Conservation (phyloP, 2,113 vertebrate genomes). For the Proterorhinus semilunaris region DNA sequence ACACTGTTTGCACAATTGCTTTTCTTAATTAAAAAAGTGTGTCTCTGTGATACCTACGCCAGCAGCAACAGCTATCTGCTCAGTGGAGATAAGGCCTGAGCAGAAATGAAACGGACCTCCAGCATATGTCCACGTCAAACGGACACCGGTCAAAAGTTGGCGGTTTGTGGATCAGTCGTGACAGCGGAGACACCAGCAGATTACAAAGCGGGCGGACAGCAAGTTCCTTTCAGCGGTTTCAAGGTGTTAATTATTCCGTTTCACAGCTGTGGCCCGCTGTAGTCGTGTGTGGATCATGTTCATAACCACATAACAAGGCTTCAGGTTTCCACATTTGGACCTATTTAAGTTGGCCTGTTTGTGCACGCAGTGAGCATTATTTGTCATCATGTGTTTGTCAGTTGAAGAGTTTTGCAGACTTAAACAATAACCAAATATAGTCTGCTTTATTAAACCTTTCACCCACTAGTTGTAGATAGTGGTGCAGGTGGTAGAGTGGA, state of each 20-base stretch:
- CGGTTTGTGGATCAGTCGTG: background rate
- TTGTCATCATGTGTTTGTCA: too few species aligned
- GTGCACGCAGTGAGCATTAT: too few species aligned
- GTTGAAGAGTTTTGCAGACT: too few species aligned
- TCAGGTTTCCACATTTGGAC: too few species aligned
- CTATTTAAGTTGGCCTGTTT: too few species aligned
- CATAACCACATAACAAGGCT: too few species aligned
- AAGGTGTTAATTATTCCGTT: background rate
- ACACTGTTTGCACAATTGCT: conserved; percentile 40
- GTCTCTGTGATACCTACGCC: conserved; percentile 36
- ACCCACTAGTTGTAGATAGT: too few species aligned
- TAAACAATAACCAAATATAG: too few species aligned
- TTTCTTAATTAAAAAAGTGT: conserved; percentile 60
- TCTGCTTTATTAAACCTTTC: too few species aligned
- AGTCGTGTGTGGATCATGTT: too few species aligned
- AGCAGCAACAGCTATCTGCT: conserved; percentile 30
- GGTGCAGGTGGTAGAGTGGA: too few species aligned
- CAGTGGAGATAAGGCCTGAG: conserved; percentile 20
- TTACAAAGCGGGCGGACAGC: background rate
- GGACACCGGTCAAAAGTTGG: background rate
- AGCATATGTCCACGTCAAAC: background rate
- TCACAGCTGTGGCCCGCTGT: background rate
- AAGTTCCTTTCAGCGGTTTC: background rate
- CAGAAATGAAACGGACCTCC: background rate
- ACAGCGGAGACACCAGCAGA: background rate